Percentiles rank a stretch among this genome's conserved stretches.
These are phyloP conservation scores for Bubo bubo DNA, from an alignment of 2,113 vertebrate genomes.

Conservation along the genomic window DNA sequence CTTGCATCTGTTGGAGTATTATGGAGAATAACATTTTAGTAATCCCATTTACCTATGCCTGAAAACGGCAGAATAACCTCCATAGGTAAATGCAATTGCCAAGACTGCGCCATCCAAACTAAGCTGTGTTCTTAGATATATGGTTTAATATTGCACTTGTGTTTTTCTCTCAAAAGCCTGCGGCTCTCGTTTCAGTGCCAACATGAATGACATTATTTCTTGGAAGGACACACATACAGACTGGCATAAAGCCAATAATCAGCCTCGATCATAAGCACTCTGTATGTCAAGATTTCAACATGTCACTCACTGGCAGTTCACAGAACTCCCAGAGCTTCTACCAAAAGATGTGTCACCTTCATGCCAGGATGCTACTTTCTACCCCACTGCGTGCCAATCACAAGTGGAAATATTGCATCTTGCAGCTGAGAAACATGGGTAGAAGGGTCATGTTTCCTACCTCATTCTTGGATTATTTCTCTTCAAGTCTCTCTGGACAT, in stretches of 20 bases:
- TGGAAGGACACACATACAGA: background rate
- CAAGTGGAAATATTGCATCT: background rate
- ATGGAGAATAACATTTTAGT: rapidly evolving
- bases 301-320: background rate
- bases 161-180: background rate
- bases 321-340: background rate
- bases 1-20: background rate
- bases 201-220: background rate
- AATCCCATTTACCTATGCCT: background rate
- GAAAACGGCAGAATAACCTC: background rate
- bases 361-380: background rate
- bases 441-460: background rate
- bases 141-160: background rate
- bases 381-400: background rate
- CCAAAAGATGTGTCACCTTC: background rate
- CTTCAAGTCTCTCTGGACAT: background rate
- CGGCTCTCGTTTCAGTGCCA: background rate
- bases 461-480: background rate
- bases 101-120: background rate
- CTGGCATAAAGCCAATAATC: background rate
- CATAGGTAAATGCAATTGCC: background rate
- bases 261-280: background rate
- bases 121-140: background rate
- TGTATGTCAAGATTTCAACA: background rate
- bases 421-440: background rate